These are phyloP conservation scores for Gorsachius magnificus DNA, from an alignment of 2,797 vertebrate genomes.

Conservation along the genomic window DNA sequence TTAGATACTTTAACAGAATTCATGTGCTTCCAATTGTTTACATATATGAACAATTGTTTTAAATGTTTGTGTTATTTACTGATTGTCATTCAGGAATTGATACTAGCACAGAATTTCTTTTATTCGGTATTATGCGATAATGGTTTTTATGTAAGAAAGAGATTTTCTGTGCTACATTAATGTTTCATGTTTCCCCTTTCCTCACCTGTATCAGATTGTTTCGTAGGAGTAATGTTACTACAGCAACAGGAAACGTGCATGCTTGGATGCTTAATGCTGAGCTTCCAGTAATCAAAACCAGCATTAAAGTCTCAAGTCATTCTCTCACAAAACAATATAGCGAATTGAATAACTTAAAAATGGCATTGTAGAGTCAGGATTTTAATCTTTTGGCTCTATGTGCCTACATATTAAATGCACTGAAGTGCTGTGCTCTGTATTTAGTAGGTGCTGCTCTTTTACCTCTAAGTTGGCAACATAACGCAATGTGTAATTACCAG, in stretches of 20 bases:
- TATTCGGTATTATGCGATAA: not conserved
- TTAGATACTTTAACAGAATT: conserved; percentile 36
- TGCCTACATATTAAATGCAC: not conserved
- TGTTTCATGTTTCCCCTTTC: conserved; percentile 50
- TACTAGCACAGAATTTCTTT: conserved; percentile 36
- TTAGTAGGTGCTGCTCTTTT: not conserved
- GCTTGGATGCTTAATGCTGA: conserved; percentile 49
- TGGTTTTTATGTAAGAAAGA: not conserved
- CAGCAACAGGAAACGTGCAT: conserved; percentile 39
- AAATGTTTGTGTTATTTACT: conserved; percentile 58
- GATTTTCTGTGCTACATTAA: conserved; percentile 27
- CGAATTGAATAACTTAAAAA: not conserved
- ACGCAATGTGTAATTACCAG: not conserved
- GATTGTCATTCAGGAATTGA: conserved; percentile 42
- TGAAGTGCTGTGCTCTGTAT: not conserved
- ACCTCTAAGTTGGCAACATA: not conserved
- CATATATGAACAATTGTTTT: conserved; percentile 59
- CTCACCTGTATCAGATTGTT: not conserved
- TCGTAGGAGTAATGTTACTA: not conserved
- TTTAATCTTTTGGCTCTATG: not conserved
- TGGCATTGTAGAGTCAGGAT: conserved; percentile 8
- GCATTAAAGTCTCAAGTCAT: conserved; percentile 25
- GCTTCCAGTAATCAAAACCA: conserved; percentile 13
- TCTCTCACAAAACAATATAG: not conserved
- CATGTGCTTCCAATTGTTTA: conserved; percentile 70